Conservation (phyloP, 2,888 invertebrate species). For the Bhutanitis thaidina region DNA sequence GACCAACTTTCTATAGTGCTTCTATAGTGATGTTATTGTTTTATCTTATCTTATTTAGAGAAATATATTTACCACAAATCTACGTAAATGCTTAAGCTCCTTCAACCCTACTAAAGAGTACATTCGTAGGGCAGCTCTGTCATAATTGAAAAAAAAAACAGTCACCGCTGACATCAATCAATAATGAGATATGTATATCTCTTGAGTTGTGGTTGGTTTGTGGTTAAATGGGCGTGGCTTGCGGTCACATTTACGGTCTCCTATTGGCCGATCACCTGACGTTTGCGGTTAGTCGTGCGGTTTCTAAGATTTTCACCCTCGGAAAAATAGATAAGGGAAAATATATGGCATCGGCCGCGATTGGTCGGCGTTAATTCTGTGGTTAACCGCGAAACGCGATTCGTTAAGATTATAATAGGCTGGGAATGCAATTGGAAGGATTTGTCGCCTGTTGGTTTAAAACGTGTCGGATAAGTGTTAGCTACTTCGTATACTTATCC, state of each 20-base stretch:
- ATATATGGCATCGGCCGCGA: slow-evolving; percentile 58
- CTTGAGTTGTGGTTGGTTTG: slow-evolving; percentile 81
- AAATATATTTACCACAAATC: no score
- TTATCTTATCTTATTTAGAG: no score
- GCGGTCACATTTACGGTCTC: slow-evolving; percentile 79
- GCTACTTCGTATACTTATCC: no score
- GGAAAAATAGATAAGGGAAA: slow-evolving; percentile 76
- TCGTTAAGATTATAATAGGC: slow-evolving; percentile 75
- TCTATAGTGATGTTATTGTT: not conserved
- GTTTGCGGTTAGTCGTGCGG: slow-evolving; percentile 81
- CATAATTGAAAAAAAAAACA: slow-evolving; percentile 59
- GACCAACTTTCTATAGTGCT: slow-evolving; percentile 40
- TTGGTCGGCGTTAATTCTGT: slow-evolving; percentile 71
- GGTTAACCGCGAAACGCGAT: slow-evolving; percentile 75
- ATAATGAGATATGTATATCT: slow-evolving; percentile 69
- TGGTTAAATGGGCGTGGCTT: slow-evolving; percentile 83
- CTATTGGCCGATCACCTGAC: slow-evolving; percentile 81
- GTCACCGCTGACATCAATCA: slow-evolving; percentile 56
- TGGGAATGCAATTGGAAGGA: slow-evolving; percentile 51
- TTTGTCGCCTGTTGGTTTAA: slow-evolving; percentile 57
- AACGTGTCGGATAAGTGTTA: slow-evolving; percentile 28
- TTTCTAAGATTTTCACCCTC: slow-evolving; percentile 80
- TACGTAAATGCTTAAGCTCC: no score
- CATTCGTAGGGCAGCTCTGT: no score
- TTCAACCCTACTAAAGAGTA: no score